These are phyloP conservation scores for Mythimna ferrago DNA, from an alignment of 2,888 invertebrate species.

Conservation along the genomic window DNA sequence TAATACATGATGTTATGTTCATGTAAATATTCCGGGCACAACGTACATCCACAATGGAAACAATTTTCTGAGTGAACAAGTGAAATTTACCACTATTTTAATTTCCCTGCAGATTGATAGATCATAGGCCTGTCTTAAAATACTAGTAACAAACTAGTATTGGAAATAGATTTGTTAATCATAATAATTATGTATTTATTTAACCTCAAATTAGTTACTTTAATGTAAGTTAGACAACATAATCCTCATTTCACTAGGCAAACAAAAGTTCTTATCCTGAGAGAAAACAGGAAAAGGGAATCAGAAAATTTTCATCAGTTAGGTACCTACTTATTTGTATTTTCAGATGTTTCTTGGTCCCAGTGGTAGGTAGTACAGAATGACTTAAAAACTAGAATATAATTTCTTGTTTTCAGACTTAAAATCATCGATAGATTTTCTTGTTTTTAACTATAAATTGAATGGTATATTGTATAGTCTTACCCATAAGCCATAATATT, in stretches of 20 bases:
- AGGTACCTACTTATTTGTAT: neutral
- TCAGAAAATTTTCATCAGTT: neutral
- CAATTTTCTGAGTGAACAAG: neutral
- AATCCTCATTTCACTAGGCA: neutral
- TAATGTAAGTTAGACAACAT: neutral
- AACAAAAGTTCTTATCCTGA: neutral
- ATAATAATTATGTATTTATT: constrained; percentile 27
- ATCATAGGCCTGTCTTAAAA: neutral
- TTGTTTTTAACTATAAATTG: constrained; percentile 1
- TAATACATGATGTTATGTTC: neutral
- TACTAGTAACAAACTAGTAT: neutral
- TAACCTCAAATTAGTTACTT: constrained; percentile 33
- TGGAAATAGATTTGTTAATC: neutral
- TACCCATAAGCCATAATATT: constrained; percentile 97
- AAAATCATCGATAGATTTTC: neutral
- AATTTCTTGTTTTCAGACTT: too few species aligned
- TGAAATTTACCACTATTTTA: neutral
- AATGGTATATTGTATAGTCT: constrained; percentile 47
- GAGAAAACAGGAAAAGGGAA: constrained; percentile 3
- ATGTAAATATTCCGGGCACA: neutral
- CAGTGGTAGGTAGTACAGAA: too few species aligned
- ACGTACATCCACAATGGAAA: neutral
- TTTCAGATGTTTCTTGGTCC: constrained; percentile 10
- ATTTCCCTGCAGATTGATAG: neutral
- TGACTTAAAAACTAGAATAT: too few species aligned